Evolutionary conservation across 2,797 vertebrate genomes (phyloP), one percentile per base, ranked within the genome.

Genomic region (Melanotaenia nigrans): DNA sequence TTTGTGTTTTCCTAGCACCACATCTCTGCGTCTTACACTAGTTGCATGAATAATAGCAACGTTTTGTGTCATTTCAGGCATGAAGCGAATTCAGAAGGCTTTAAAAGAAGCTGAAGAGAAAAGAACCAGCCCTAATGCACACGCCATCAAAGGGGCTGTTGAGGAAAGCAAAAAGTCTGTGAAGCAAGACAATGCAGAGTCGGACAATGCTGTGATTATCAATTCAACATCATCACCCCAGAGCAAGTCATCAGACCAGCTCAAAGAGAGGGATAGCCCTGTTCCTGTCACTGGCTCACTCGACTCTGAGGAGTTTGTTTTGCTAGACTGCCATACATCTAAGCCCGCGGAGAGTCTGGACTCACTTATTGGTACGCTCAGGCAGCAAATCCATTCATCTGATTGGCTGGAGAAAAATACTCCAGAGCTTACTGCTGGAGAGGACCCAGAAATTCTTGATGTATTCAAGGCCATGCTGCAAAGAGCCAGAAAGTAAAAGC

Each of bases 361-460:
- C 65, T 90, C 95, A 53, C 94, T 97, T 65, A 96, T 97, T 70
- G 95, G 95, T 61, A 94, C 95, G 4, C 91, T 97, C 56, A 93
- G 94, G 76, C 93, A 96, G 38, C 96, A 98, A 87, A 96, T 97
- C 87, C 94, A 92, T 68, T 94, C 96, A 0, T 95, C 95, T 0
- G 92, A 96, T 91, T 97, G 95, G 96, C 88, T 96, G 49, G 93
- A 95, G 90, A 95, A 95, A 87, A 96, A 94, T 64, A 94, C 93
- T 68, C 95, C 94, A 0, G 92, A 95, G 75, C 90, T 90, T 40
- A 90, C 94, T 75, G 91, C 93, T 4, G 93, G 93, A 84, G 95
- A 95, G 78, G 94, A 95, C 55, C 95, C 94, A 6, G 92, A 92
- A 72, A 90, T 94, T 63, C 85, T 93, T 14, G 93, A 95, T 45